These are phyloP conservation scores for Brachionus plicatilis DNA, from an alignment of 1,140 invertebrate species.

Conservation along the genomic window DNA sequence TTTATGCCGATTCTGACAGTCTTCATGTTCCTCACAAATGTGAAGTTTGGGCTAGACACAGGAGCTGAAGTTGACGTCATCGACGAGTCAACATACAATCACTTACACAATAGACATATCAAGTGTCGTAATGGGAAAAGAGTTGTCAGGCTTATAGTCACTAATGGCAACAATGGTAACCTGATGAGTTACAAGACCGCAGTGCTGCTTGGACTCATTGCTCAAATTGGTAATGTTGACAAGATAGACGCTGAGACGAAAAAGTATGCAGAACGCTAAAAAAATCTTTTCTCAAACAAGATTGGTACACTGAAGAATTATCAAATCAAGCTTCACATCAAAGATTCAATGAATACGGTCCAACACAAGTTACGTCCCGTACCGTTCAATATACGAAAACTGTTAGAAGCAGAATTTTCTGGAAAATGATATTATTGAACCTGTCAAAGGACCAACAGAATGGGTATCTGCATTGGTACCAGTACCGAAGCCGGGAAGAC, in stretches of 20 bases:
- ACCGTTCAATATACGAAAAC: neutral
- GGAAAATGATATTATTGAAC: conserved; percentile 45
- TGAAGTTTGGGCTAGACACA: neutral
- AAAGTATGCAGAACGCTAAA: neutral
- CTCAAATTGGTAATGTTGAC: neutral
- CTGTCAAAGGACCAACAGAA: conserved; percentile 44
- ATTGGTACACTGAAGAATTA: neutral
- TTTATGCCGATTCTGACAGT: neutral
- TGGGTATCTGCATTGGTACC: conserved; percentile 48
- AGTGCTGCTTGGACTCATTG: neutral
- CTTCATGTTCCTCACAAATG: neutral
- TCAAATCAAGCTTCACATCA: neutral
- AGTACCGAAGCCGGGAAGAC: conserved; percentile 43
- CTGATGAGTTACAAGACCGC: neutral
- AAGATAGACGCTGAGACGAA: neutral
- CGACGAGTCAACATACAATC: neutral
- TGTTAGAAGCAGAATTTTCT: neutral
- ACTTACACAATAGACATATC: neutral
- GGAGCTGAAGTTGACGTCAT: neutral
- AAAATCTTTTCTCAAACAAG: neutral
- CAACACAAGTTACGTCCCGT: neutral
- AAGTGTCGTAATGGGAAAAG: neutral
- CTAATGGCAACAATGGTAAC: neutral
- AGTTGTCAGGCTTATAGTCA: neutral
- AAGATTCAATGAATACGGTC: neutral